Evolutionary conservation across 1,140 invertebrate genomes (phyloP), one percentile per base, ranked within the genome.

Genomic region (Orius insidiosus): DNA sequence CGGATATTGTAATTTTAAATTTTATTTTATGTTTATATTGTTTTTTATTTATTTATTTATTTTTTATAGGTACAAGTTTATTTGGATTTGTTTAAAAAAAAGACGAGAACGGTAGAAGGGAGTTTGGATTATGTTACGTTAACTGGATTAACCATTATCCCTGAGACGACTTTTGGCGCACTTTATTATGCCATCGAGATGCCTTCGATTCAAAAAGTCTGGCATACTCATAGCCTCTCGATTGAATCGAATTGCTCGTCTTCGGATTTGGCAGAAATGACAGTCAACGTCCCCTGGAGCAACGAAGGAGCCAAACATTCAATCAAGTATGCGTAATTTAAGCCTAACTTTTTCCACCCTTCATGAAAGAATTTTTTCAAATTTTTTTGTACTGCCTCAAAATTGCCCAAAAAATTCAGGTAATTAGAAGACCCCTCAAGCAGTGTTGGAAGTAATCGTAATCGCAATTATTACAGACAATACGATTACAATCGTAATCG

Each of bases 41-140:
- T 24, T 24, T 24, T 24, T 24, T 24, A 4, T 24, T 4, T 4
- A 24, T 24, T 7, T 24, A 4, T 35, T 45, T 49, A 51, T 45
- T 42, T 49, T 51, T 64, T 62, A 48, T 60, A 79, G 71, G 64
- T 75, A 16, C 60, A 64, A 40, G 59, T 80, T 35, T 70, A 75
- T 57, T 62, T 78, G 2, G 80, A 83, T 55, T 65, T 75, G 15
- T 73, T 78, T 56, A 67, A 68, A 51, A 60, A 66, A 38, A 58
- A 57, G 6, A 70, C 72, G 6, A 63, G 78, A 34, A 60, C 64
- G 30, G 57, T 75, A 7, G 54, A 59, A 8, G 69, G 74, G 13
- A 54, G 63, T 24, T 53, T 74, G 33, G 75, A 54, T 35, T 48
- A 43, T 45, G 24, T 24, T 24, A 7, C 3, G 24, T 49, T 15